A percentile compares a stretch with the other conserved stretches of the same genome.
phyloP scores from a whole-genome alignment of 2,113 vertebrate species.

The Hippotragus niger region DNA sequence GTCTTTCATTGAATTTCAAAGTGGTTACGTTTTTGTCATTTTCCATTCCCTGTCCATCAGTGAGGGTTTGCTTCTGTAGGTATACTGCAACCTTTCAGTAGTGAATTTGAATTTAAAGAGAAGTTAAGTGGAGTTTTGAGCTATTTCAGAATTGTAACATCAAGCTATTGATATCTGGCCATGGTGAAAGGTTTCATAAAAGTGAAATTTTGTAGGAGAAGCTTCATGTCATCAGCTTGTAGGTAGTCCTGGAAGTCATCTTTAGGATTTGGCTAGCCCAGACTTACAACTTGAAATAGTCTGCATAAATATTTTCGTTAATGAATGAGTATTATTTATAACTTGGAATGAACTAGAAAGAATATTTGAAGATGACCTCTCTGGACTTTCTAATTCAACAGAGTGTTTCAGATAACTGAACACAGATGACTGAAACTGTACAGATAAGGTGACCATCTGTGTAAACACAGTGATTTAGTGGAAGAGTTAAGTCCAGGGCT shows the following conservation, averaged over 20 bases:
- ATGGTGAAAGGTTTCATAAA: slow-evolving; percentile 9
- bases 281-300: slow-evolving; percentile 2
- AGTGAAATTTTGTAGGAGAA: slow-evolving; percentile 43
- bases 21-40: slow-evolving; percentile 41
- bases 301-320: neutral
- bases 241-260: neutral
- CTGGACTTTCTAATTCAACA: neutral
- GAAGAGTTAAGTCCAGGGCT: neutral
- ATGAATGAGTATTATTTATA: neutral
- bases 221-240: slow-evolving; percentile 11
- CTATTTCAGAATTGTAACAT: slow-evolving; percentile 54
- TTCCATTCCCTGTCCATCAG: slow-evolving; percentile 28
- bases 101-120: slow-evolving; percentile 41
- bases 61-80: slow-evolving; percentile 33
- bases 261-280: neutral
- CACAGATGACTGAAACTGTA: neutral
- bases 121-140: slow-evolving; percentile 52
- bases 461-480: neutral
- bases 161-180: slow-evolving; percentile 39
- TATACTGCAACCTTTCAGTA: slow-evolving; percentile 46
- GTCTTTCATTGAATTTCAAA: slow-evolving; percentile 57
- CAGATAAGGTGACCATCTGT: neutral
- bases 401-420: neutral
- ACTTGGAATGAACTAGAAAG: neutral
- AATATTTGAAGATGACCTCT: neutral